These are phyloP conservation scores for Motacilla alba DNA, from an alignment of 2,113 vertebrate genomes.

Conservation along the genomic window DNA sequence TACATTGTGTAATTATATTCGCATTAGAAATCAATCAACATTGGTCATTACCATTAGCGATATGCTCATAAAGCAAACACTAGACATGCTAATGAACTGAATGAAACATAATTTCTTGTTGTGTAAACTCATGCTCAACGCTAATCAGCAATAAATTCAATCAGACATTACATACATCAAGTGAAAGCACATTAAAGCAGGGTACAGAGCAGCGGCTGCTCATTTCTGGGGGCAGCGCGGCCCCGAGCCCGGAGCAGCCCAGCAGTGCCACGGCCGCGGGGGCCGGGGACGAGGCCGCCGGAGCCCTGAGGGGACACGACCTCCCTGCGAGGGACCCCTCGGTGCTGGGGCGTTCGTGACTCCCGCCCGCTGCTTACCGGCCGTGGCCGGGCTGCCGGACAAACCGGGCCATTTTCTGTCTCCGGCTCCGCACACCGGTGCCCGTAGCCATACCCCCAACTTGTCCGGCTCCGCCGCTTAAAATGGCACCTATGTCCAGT, in stretches of 20 bases:
- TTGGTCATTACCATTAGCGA: slow-evolving; percentile 43
- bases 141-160: slow-evolving; percentile 61
- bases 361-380: not conserved
- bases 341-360: fast-evolving
- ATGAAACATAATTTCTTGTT: slow-evolving; percentile 51
- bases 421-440: not conserved
- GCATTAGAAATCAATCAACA: slow-evolving; percentile 70
- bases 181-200: slow-evolving; percentile 32
- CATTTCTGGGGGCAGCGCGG: not conserved
- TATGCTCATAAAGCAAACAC: slow-evolving; percentile 37
- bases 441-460: fast-evolving
- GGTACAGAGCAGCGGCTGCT: not conserved
- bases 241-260: not conserved
- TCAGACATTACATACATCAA: slow-evolving; percentile 54
- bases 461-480: fast-evolving
- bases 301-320: not conserved
- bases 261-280: not conserved
- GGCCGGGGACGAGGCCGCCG: fast-evolving
- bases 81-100: slow-evolving; percentile 28
- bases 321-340: not conserved
- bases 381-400: not conserved
- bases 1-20: slow-evolving; percentile 67
- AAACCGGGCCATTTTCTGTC: not conserved
- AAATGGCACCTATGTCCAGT: not conserved
- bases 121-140: slow-evolving; percentile 38